These are phyloP conservation scores for Pararge aegeria DNA, from an alignment of 1,140 invertebrate genomes.

Conservation along the genomic window DNA sequence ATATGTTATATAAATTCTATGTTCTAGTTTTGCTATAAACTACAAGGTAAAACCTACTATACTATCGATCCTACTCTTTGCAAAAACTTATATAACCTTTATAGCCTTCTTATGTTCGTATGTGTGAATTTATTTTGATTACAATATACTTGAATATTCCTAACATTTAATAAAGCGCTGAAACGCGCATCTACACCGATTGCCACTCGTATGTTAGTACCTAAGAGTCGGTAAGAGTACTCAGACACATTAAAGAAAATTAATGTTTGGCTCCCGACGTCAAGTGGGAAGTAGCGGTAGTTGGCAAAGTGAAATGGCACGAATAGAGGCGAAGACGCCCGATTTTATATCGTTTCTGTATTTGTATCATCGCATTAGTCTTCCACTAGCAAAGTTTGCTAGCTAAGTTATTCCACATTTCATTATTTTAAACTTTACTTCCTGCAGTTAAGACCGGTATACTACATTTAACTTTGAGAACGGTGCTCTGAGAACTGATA, in stretches of 20 bases:
- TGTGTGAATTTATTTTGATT: too few relatives aligned
- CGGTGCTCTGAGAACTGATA: slow-evolving; percentile 1
- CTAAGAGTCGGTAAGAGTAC: slow-evolving; percentile 61
- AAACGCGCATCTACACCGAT: background rate
- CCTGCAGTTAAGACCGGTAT: slow-evolving; percentile 1
- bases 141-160: too few relatives aligned
- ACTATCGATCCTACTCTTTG: too few relatives aligned
- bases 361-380: slow-evolving; percentile 58
- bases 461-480: slow-evolving; percentile 11
- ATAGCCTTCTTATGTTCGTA: too few relatives aligned
- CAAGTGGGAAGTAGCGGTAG: slow-evolving; percentile 67
- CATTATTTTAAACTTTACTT: slow-evolving; percentile 28
- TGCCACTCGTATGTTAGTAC: background rate
- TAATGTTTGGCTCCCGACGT: slow-evolving; percentile 75
- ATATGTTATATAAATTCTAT: too few relatives aligned
- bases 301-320: slow-evolving; percentile 73
- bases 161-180: background rate
- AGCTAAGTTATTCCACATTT: slow-evolving; percentile 53
- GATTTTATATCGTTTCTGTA: slow-evolving; percentile 65
- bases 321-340: slow-evolving; percentile 58
- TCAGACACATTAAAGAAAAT: slow-evolving; percentile 79
- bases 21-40: too few relatives aligned
- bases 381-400: slow-evolving; percentile 48
- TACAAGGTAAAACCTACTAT: too few relatives aligned
- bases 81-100: too few relatives aligned